Percentiles rank a stretch among this genome's conserved stretches.
Evolutionary conservation across 2,113 vertebrate species (phyloP).

Genomic region (Alces alces): DNA sequence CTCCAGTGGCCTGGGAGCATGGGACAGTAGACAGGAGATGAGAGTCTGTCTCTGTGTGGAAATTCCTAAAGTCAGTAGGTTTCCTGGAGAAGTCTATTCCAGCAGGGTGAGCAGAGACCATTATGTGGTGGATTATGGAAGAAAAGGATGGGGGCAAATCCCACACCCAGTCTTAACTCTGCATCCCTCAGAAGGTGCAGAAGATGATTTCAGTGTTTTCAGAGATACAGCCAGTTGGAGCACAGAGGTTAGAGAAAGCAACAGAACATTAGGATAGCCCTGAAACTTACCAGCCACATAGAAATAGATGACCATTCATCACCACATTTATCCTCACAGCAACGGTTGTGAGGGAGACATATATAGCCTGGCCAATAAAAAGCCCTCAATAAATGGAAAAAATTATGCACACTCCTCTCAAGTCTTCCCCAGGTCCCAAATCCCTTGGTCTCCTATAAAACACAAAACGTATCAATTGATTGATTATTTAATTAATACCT

Average conservation of each 20-base stretch:
- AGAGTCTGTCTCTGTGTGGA: not conserved
- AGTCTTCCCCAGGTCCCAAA: too few species aligned
- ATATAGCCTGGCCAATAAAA: not conserved
- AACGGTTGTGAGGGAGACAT: not conserved
- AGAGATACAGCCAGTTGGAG: not conserved
- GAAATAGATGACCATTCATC: not conserved
- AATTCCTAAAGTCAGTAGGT: not conserved
- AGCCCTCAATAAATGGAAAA: not conserved
- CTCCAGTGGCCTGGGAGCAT: not conserved
- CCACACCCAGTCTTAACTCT: not conserved
- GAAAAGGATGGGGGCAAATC: not conserved
- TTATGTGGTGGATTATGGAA: not conserved
- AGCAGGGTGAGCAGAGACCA: not conserved
- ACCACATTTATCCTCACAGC: not conserved
- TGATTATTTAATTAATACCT: not conserved
- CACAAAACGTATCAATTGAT: too few species aligned
- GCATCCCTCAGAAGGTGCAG: not conserved
- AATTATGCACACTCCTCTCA: not conserved
- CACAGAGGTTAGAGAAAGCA: not conserved
- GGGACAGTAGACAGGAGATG: not conserved
- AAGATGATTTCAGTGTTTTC: not conserved
- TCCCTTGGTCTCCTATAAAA: too few species aligned
- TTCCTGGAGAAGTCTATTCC: not conserved
- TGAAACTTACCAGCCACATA: not conserved
- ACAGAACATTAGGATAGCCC: not conserved